phyloP scores from a whole-genome alignment of 2,888 invertebrate species.

The Philhelius pedissequus region DNA sequence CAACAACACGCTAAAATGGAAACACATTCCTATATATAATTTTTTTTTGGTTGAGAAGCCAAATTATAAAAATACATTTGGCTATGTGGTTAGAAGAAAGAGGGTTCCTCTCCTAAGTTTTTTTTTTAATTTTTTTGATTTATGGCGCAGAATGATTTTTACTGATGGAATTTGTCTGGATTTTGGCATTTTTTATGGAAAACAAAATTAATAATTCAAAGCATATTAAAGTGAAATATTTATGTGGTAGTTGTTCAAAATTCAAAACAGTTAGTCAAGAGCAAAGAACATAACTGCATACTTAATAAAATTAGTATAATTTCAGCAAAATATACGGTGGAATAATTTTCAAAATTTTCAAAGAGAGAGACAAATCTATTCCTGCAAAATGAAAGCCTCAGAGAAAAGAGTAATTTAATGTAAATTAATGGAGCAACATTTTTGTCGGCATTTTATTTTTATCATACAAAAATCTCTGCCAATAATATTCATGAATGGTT shows the following conservation, averaged over 20 bases:
- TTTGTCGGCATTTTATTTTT: too few species aligned
- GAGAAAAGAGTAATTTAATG: too few species aligned
- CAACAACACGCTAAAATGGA: constrained; percentile 5
- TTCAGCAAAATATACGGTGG: background rate
- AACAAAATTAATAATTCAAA: constrained; percentile 27
- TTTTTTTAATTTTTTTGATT: constrained; percentile 42
- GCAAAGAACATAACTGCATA: background rate
- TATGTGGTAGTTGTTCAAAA: constrained; percentile 16
- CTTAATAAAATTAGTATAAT: background rate
- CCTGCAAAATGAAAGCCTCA: too few species aligned
- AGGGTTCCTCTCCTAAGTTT: constrained; percentile 25
- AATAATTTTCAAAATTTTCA: background rate
- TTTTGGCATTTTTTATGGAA: constrained; percentile 44
- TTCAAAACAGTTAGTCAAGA: background rate
- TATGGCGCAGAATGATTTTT: constrained; percentile 57
- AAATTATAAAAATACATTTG: constrained; percentile 38
- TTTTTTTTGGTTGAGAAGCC: background rate
- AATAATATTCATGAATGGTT: too few species aligned
- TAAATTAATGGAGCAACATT: too few species aligned
- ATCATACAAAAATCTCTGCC: too few species aligned
- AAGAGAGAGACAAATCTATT: too few species aligned
- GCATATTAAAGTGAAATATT: constrained; percentile 25
- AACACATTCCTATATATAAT: constrained; percentile 17
- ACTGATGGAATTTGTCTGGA: constrained; percentile 58
- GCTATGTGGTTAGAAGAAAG: constrained; percentile 18